Evolutionary conservation across 2,113 vertebrate species (phyloP), one percentile per base, ranked within the genome.

Genomic region (Notarius quadriscutis): DNA sequence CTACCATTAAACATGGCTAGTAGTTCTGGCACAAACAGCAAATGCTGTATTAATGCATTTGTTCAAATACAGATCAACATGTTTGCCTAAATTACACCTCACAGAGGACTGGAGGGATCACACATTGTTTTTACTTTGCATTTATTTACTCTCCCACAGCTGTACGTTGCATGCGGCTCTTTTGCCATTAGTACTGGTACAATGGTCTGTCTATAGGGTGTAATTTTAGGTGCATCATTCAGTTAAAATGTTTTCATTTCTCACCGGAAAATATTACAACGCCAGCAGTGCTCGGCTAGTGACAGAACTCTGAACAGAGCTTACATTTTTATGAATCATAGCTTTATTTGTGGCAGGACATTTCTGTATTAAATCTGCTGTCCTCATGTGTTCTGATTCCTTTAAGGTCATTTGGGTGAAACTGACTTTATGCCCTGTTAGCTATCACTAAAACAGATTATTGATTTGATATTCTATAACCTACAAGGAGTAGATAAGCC

Each of bases 1-100:
- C 84, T 75, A 84, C 87, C 80, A 87, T 89, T 92, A 88, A 91
- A 91, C 84, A 91, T 65, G 86, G 90, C 2, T 14, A 30, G 2
- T 81, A 81, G 74, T 51, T 69, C 48, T 84, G 81, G 53, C 84
- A n/a, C 48, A 81, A 53, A 69, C 3, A 84, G 48, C 57, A 83
- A 84, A 81, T 81, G 82, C 55, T 69, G 60, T 81, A 80, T 80
- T 86, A 69, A 58, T 86, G 63, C 30, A 17, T 69, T 41, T 80
- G 62, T 86, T 80, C 50, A 34, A 82, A 58, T 81, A 34, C 51
- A 81, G 27, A 71, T 82, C 79, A 81, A 69, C 25, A 60, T 5
- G 17, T 48, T 72, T 81, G 34, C 65, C 17, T 82, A 82, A 75
- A 87, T 74, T 50, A 82, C 57, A 83, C 34, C 86, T 74, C 67